Percentiles rank a stretch among this genome's conserved stretches.
Evolutionary conservation across 2,113 vertebrate species (phyloP).

Genomic region (Channa argus): DNA sequence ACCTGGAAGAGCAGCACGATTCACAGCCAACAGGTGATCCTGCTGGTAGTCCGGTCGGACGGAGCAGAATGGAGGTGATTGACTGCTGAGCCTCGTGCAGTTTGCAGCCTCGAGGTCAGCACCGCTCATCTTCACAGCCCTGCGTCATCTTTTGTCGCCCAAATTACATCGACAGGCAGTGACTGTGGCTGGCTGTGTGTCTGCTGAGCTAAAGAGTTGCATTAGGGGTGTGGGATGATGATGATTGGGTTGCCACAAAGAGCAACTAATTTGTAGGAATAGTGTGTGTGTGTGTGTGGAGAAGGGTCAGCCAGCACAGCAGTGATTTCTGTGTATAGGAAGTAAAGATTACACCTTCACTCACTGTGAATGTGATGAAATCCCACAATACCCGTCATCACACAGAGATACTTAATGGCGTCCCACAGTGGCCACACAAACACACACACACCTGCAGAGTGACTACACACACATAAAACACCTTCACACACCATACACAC

Average conservation of each 20-base stretch:
- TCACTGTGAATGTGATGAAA: slow-evolving; percentile 57
- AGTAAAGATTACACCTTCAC: slow-evolving; percentile 58
- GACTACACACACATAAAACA: slow-evolving; percentile 1
- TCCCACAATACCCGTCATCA: slow-evolving; percentile 56
- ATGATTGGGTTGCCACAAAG: not conserved
- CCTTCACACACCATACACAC: slow-evolving; percentile 4
- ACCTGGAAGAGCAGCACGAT: slow-evolving; percentile 22
- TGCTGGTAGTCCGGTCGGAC: not conserved
- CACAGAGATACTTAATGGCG: slow-evolving; percentile 51
- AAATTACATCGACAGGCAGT: slow-evolving; percentile 8
- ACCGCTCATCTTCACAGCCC: not conserved
- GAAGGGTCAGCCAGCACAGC: slow-evolving; percentile 7
- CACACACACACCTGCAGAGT: slow-evolving; percentile 23
- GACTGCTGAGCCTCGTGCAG: not conserved
- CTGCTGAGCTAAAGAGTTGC: slow-evolving; percentile 9
- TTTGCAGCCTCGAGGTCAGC: not conserved
- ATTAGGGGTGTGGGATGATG: slow-evolving; percentile 23
- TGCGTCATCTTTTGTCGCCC: slow-evolving; percentile 21
- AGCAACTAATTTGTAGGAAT: too few relatives aligned
- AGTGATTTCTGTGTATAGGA: slow-evolving; percentile 52
- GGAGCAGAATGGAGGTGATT: not conserved
- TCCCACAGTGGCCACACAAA: slow-evolving; percentile 48
- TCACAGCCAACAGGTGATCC: slow-evolving; percentile 40
- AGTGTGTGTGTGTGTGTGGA: not conserved
- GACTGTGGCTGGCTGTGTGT: slow-evolving; percentile 3